These are phyloP conservation scores for Molorchus minor DNA, from an alignment of 2,888 invertebrate species.

Conservation along the genomic window DNA sequence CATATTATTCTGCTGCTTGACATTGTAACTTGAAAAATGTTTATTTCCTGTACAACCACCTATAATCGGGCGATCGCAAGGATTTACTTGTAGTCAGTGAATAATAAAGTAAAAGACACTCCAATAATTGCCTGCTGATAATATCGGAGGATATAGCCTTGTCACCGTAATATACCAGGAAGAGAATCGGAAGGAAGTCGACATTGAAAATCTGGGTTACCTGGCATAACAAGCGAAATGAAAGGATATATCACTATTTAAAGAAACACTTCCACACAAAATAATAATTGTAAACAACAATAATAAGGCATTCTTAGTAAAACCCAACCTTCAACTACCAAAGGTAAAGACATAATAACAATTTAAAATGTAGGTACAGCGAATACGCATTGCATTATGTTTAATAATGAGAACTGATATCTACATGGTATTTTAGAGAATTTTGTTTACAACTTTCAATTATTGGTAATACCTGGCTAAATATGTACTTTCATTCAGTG, in stretches of 20 bases:
- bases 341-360: conserved; percentile 5
- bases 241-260: conserved; percentile 17
- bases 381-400: neutral
- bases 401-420: conserved; percentile 3
- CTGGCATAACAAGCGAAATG: neutral
- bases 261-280: conserved; percentile 7
- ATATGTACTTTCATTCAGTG: no score
- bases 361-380: neutral
- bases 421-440: neutral
- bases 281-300: conserved; percentile 15
- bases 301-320: conserved; percentile 5
- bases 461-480: neutral
- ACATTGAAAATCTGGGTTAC: conserved; percentile 27
- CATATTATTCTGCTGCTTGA: conserved; percentile 4
- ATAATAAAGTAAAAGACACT: conserved; percentile 7
- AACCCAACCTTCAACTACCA: conserved; percentile 11
- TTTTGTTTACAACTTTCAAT: neutral
- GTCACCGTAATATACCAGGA: conserved; percentile 11
- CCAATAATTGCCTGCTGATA: neutral
- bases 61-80: conserved; percentile 4
- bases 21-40: conserved; percentile 20
- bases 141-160: conserved; percentile 3
- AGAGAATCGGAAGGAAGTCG: conserved; percentile 26
- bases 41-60: neutral
- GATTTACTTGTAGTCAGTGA: neutral